Conservation (phyloP, 23 tunicate genomes). For the Corella eumyota region DNA sequence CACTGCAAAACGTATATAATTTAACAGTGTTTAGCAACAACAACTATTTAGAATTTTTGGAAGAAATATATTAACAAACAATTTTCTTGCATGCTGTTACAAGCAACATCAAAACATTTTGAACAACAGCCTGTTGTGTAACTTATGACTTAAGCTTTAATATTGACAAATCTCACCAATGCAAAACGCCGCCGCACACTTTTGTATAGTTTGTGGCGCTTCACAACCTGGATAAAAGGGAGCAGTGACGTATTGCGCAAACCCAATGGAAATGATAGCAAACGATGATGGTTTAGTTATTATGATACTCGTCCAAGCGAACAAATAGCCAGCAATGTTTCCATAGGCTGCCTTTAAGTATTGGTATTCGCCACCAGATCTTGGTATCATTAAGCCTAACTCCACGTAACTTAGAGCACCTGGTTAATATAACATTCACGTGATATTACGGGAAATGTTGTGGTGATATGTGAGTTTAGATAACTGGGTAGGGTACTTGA, state of each 20-base stretch:
- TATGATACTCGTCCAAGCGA: conserved; percentile 89
- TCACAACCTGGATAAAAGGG: conserved; percentile 92
- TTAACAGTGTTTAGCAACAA: too few relatives aligned
- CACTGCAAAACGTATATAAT: conserved; percentile 23
- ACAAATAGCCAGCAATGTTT: conserved; percentile 53
- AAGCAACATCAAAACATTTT: too few relatives aligned
- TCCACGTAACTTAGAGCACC: conserved; percentile 87
- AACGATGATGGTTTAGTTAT: conserved; percentile 86
- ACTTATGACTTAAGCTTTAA: too few relatives aligned
- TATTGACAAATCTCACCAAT: conserved; percentile 83
- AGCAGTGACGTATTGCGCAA: conserved; percentile 88
- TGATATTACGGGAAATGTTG: too few relatives aligned
- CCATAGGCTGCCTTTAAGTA: conserved; percentile 83
- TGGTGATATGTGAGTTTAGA: too few relatives aligned
- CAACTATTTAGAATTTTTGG: too few relatives aligned
- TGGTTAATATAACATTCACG: conserved; percentile 2
- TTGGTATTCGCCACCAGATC: conserved; percentile 91
- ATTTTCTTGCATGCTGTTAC: too few relatives aligned
- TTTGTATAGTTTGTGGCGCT: conserved; percentile 62
- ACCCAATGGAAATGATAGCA: conserved; percentile 82
- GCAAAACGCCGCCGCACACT: conserved; percentile 84
- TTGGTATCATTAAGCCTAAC: conserved; percentile 70
- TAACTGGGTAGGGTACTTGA: too few relatives aligned
- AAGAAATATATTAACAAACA: too few relatives aligned
- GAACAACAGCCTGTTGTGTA: too few relatives aligned